Evolutionary conservation across 2,888 invertebrate genomes (phyloP).

Genomic region (Drosophila tanythrix): DNA sequence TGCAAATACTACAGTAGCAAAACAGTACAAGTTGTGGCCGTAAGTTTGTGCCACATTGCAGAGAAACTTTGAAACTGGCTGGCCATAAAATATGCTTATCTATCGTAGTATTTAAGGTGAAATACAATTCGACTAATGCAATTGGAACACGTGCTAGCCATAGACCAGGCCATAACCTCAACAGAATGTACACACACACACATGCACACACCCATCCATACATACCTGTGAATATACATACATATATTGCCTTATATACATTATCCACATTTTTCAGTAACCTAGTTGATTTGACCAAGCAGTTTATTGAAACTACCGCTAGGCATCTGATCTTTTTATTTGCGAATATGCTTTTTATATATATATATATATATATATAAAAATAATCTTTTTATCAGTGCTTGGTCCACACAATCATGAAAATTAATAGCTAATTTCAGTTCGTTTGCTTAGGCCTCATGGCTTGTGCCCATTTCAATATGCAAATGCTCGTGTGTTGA

Average conservation of each 20-base stretch:
- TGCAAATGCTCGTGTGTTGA: conserved; percentile 52
- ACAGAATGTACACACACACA: neutral
- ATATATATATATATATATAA: neutral
- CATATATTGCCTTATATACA: neutral
- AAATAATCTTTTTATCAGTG: neutral
- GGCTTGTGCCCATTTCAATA: conserved; percentile 26
- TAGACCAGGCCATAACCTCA: conserved; percentile 27
- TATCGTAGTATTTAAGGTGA: conserved; percentile 67
- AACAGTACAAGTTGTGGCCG: conserved; percentile 39
- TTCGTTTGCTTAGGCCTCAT: conserved; percentile 8
- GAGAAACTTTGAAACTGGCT: conserved; percentile 38
- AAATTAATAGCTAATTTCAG: conserved; percentile 65
- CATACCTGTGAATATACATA: neutral
- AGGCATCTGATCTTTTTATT: neutral
- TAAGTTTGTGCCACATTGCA: conserved; percentile 31
- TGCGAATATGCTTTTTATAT: neutral
- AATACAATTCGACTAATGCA: conserved; percentile 75
- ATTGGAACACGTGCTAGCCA: conserved; percentile 62
- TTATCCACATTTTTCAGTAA: neutral
- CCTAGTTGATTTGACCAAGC: conserved; percentile 5
- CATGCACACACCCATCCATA: neutral
- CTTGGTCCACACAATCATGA: conserved; percentile 38
- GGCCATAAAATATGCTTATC: conserved; percentile 66
- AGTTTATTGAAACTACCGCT: neutral
- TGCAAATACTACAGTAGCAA: conserved; percentile 55